Evolutionary conservation across 2,888 invertebrate genomes (phyloP), one percentile per base, ranked within the genome.

Genomic region (Palloptera scutellata): DNA sequence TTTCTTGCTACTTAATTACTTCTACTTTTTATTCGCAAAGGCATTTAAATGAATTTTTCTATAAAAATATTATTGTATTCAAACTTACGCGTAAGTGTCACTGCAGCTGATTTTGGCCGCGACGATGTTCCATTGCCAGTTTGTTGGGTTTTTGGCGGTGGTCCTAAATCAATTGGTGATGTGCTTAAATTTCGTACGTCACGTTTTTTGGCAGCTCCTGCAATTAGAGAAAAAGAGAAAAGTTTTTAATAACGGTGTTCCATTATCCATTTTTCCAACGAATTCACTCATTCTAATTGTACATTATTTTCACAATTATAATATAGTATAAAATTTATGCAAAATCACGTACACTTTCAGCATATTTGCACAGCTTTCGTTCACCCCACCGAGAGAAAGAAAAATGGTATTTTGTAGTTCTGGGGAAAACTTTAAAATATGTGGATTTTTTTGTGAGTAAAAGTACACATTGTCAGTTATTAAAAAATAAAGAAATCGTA

Each of bases 141-240:
- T 76, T 84, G 84, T 70, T 84, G 84, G 63, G 84, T 81, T 78
- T 85, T 85, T 70, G 85, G 83, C 67, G 85, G 85, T 76, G 85
- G 84, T 71, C 85, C 85, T 76, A 85, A 79, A 78, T 85, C 85
- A 64, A 83, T 84, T 58, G 86, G 85, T 72, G 86, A 85, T 78
- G 83, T 84, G 78, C 81, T 85, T 73, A 85, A 77, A 76, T 84
- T 84, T 70, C 84, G 84, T 69, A 85, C 86, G 83, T 85, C 86
- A 69, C 85, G 85, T 76, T 85, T 85, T 75, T 85, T 85, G 78
- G 85, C 85, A 76, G 84, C 80, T 81, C 86, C 85, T 85, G 78
- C 45, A 82, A 81, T 8, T 17, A 12, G 42, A 73, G 67, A 63
- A 19, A 61, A 51, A 67, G 5, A 17, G 9, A 51, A 43, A 61